Conservation (phyloP, 2,797 vertebrate genomes). For the Gobionotothen gibberifrons region DNA sequence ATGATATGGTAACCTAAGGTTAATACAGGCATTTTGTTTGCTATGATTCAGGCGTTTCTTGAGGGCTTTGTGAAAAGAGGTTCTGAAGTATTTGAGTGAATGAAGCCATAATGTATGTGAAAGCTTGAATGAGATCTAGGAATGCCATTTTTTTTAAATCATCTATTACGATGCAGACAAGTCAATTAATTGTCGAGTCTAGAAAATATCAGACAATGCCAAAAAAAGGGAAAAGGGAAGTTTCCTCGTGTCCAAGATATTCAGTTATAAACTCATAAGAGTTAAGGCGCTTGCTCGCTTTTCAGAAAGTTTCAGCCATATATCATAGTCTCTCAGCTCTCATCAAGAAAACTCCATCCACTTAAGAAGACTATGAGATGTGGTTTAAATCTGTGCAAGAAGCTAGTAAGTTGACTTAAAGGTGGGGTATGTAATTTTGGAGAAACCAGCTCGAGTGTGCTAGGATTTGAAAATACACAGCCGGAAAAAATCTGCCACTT, state of each 20-base stretch:
- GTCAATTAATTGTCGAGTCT: not conserved
- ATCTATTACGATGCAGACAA: not conserved
- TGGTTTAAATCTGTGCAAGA: not conserved
- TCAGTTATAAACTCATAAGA: not conserved
- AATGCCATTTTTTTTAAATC: not conserved
- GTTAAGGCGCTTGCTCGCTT: not conserved
- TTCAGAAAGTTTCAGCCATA: not conserved
- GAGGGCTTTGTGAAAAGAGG: conserved; percentile 1
- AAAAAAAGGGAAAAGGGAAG: no score
- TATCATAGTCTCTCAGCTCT: not conserved
- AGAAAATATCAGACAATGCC: conserved; percentile 3
- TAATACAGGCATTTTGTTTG: conserved; percentile 20
- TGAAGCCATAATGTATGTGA: conserved; percentile 6
- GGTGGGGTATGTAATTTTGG: no score
- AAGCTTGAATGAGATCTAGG: conserved; percentile 12
- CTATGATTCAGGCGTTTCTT: conserved; percentile 9
- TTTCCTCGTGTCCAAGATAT: not conserved
- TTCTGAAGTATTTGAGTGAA: conserved; percentile 17
- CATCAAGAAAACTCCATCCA: not conserved
- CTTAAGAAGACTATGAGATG: not conserved
- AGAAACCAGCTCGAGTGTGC: no score
- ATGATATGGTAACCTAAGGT: conserved; percentile 3
- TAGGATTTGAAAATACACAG: no score
- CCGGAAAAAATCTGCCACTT: no score
- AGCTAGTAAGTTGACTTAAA: not conserved